A percentile compares a stretch with the other conserved stretches of the same genome.
phyloP scores from a whole-genome alignment of 2,888 invertebrate genomes.

The Gerris lacustris region DNA sequence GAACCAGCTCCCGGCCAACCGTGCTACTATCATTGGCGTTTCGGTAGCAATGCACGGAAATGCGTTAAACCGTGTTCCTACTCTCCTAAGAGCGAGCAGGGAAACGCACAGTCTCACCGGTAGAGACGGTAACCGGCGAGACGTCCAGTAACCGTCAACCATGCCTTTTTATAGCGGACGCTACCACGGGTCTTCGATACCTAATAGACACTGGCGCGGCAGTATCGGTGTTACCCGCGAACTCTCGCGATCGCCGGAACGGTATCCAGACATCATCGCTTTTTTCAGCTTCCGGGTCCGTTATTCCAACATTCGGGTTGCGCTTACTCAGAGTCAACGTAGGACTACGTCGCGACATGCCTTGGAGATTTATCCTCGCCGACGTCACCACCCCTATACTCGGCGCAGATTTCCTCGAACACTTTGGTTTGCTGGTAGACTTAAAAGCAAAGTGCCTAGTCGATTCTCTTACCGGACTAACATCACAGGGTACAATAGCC shows the following conservation, averaged over 20 bases:
- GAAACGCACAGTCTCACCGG: conserved; percentile 14
- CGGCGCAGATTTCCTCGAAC: not conserved
- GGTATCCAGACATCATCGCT: not conserved
- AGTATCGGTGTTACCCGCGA: conserved; percentile 8
- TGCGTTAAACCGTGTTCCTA: conserved; percentile 20
- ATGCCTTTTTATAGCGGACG: conserved; percentile 9
- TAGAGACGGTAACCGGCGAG: conserved; percentile 18
- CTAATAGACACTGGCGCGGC: conserved; percentile 17
- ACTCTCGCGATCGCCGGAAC: not conserved
- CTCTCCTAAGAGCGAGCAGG: not conserved
- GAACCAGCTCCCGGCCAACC: not conserved
- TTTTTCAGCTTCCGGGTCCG: conserved; percentile 22
- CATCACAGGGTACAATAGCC: not conserved
- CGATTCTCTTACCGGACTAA: not conserved
- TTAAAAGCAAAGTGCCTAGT: not conserved
- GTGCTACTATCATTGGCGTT: conserved; percentile 13
- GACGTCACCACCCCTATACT: not conserved
- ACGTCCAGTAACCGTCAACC: conserved; percentile 11
- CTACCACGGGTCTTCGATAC: conserved; percentile 10
- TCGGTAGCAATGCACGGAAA: conserved; percentile 19
- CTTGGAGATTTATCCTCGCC: not conserved
- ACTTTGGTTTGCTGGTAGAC: not conserved
- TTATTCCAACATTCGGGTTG: conserved; percentile 21
- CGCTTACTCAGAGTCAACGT: conserved; percentile 19
- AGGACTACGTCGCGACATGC: conserved; percentile 19